Evolutionary conservation across 2,888 invertebrate genomes (phyloP), one percentile per base, ranked within the genome.

Genomic region (Margaritifera margaritifera): DNA sequence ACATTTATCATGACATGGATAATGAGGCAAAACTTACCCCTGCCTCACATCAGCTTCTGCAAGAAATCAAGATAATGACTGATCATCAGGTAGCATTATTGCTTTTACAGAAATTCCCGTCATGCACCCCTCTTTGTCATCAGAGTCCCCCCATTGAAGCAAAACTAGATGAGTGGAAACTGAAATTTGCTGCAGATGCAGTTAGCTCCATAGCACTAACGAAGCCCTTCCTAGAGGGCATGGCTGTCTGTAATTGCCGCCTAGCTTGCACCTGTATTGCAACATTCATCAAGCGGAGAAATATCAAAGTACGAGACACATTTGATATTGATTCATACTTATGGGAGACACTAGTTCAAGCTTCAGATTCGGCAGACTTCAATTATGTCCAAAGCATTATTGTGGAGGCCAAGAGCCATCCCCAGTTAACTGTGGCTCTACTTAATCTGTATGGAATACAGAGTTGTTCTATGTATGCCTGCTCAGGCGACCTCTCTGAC

Each of bases 1-100:
- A 78, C 51, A 68, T 85, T 22, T 80, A 78, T 71, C 76, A 80
- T 8, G 78, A 82, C n/a, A 74, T 85, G 24, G 72, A 69, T 31
- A 63, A 65, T 20, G 71, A 71, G 42, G 72, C 75, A 25, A 78
- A 73, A 42, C 52, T 72, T 15, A 64, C 79, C n/a, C 78, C 82
- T 3, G 75, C 84, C 25, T 81, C 85, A 3, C 75, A 80, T 59
- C 72, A 77, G 61, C 64, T 89, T 72, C 75, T 86, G n/a, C 81
- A 86, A 65, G 89, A 89, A 77, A 72, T 88, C 54, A 75, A 83
- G 74, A 77, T 87, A 19, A 80, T 80, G 68, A 78, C 86, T 20
- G 84, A 86, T 72, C 75, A 74, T 54, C 78, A 85, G 62, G 80
- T 87, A 6, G 87, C 84, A 2, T 72, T 74, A 54, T 71, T 81